These are phyloP conservation scores for Oxytorus armatus DNA, from an alignment of 2,888 invertebrate species.

Conservation along the genomic window DNA sequence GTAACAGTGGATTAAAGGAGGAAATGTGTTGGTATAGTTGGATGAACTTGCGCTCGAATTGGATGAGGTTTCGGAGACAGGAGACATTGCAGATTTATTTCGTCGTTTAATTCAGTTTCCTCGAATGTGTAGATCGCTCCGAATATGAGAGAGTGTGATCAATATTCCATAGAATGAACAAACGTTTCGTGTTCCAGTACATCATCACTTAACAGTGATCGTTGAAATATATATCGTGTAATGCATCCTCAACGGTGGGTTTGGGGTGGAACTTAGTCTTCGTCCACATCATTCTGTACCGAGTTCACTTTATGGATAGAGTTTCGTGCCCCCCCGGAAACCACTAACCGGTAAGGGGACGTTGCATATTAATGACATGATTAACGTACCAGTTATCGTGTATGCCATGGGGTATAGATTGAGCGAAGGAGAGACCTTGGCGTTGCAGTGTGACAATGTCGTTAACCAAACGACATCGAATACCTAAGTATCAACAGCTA, in stretches of 20 bases:
- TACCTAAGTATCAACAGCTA: neutral
- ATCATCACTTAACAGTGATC: neutral
- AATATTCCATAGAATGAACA: neutral
- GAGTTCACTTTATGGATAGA: neutral
- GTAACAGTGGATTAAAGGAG: slow-evolving; percentile 6
- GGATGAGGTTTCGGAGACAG: neutral
- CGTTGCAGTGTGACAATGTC: neutral
- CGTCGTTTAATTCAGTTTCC: neutral
- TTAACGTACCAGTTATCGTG: slow-evolving; percentile 30
- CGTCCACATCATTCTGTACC: neutral
- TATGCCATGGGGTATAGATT: neutral
- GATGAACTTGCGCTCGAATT: neutral
- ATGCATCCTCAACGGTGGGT: neutral
- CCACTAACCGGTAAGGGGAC: slow-evolving; percentile 1
- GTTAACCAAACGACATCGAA: neutral
- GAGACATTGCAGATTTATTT: neutral
- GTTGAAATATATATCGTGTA: neutral
- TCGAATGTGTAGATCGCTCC: neutral
- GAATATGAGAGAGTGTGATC: neutral
- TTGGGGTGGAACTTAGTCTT: neutral
- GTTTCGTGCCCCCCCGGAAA: neutral
- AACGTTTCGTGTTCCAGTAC: neutral
- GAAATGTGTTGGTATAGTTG: no score
- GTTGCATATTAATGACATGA: slow-evolving; percentile 43
- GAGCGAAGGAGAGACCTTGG: neutral